Percentiles rank a stretch among this genome's conserved stretches.
Conservation (phyloP, 1,140 invertebrate genomes). For the Procambarus virginalis region DNA sequence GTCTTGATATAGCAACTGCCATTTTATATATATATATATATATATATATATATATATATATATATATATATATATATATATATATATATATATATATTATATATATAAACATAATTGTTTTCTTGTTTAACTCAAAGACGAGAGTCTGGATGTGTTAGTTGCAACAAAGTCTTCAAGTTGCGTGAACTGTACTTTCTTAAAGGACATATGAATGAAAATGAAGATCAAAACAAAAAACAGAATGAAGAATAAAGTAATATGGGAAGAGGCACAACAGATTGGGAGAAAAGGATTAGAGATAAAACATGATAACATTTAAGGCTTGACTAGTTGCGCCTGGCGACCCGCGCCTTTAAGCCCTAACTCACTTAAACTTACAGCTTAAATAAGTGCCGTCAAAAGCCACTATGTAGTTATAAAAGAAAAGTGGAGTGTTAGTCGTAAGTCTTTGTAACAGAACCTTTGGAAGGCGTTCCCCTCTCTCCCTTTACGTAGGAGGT, state of each 20-base stretch:
- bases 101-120: no score
- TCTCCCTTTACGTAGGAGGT: no score
- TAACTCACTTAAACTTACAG: no score
- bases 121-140: no score
- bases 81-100: neutral
- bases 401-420: no score
- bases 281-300: slow-evolving; percentile 29
- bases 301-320: slow-evolving; percentile 60
- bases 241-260: slow-evolving; percentile 58
- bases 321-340: slow-evolving; percentile 38
- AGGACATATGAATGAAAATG: neutral
- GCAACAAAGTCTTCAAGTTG: slow-evolving; percentile 16
- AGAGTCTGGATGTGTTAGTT: neutral
- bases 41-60: no score
- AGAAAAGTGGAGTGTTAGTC: no score
- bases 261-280: slow-evolving; percentile 53
- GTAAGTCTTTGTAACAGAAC: no score
- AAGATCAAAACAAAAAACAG: slow-evolving; percentile 17
- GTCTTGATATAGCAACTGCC: no score
- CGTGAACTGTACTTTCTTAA: neutral
- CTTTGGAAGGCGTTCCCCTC: no score
- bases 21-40: neutral
- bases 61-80: neutral
- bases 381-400: no score
- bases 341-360: no score